These are phyloP conservation scores for Eubasilissa regina DNA, from an alignment of 1,140 invertebrate species.

Conservation along the genomic window DNA sequence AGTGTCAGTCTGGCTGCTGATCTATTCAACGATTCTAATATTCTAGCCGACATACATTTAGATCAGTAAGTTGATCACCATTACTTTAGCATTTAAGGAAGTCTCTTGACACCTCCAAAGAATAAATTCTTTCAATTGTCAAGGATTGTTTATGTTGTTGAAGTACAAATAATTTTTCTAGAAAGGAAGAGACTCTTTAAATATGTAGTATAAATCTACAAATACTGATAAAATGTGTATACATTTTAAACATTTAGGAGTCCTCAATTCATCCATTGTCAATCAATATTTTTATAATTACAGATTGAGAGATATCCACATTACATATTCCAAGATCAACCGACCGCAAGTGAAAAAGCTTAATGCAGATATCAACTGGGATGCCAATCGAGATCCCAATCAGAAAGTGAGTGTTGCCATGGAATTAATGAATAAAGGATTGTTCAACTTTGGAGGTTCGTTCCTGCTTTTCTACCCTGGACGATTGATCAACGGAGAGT, in stretches of 20 bases:
- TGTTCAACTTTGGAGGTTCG: slow-evolving; percentile 76
- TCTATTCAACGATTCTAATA: slow-evolving; percentile 70
- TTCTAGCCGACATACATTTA: slow-evolving; percentile 78
- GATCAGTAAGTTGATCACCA: slow-evolving; percentile 75
- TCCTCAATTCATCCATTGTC: no score
- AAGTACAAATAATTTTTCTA: no score
- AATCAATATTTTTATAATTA: slow-evolving; percentile 47
- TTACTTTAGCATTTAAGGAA: not conserved
- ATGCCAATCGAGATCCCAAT: slow-evolving; percentile 85
- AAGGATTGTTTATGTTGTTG: no score
- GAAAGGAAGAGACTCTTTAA: no score
- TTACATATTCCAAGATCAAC: slow-evolving; percentile 75
- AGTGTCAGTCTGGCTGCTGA: slow-evolving; percentile 70
- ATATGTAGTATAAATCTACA: no score
- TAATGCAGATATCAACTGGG: slow-evolving; percentile 84
- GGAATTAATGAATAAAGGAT: slow-evolving; percentile 69
- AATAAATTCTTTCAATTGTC: no score
- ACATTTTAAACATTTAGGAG: no score
- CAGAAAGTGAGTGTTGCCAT: slow-evolving; percentile 77
- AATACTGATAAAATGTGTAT: no score
- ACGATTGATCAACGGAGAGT: slow-evolving; percentile 77
- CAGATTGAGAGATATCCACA: slow-evolving; percentile 82
- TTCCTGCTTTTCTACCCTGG: slow-evolving; percentile 82
- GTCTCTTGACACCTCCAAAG: no score
- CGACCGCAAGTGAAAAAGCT: slow-evolving; percentile 75